Percentiles rank a stretch among this genome's conserved stretches.
phyloP scores from a whole-genome alignment of 2,797 vertebrate species.

The Argyrosomus regius region DNA sequence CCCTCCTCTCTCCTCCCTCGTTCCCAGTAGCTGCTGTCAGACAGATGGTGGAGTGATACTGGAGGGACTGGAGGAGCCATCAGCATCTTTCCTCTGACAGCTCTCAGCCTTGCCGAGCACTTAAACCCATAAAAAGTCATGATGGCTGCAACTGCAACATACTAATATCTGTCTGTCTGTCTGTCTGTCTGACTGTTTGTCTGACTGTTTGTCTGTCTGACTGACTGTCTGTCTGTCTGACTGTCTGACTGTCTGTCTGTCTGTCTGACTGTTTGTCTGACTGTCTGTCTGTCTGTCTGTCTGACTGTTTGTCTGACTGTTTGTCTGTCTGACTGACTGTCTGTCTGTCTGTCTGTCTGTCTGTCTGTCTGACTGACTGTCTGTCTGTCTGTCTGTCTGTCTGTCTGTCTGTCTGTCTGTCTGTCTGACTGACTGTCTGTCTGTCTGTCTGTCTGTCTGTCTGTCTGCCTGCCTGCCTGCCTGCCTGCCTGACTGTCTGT shows the following conservation, averaged over 20 bases:
- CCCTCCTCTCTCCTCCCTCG: not conserved
- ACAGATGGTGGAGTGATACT: slow-evolving; percentile 66
- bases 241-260: not conserved
- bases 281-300: too few species aligned
- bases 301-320: not conserved
- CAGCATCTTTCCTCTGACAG: slow-evolving; percentile 48
- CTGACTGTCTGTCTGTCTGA: too few species aligned
- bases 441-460: too few species aligned
- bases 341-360: too few species aligned
- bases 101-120: slow-evolving; percentile 32
- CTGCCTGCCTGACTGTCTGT: not conserved
- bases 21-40: slow-evolving; percentile 49
- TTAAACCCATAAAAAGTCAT: slow-evolving; percentile 43
- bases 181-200: too few species aligned
- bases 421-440: too few species aligned
- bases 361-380: not conserved
- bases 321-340: not conserved
- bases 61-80: slow-evolving; percentile 46
- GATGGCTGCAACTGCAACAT: slow-evolving; percentile 23
- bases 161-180: not conserved
- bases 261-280: not conserved
- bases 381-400: not conserved
- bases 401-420: not conserved
- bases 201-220: too few species aligned
- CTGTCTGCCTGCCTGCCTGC: not conserved